A percentile compares a stretch with the other conserved stretches of the same genome.
Conservation (phyloP, 2,113 vertebrate species). For the Climacteris rufus region DNA sequence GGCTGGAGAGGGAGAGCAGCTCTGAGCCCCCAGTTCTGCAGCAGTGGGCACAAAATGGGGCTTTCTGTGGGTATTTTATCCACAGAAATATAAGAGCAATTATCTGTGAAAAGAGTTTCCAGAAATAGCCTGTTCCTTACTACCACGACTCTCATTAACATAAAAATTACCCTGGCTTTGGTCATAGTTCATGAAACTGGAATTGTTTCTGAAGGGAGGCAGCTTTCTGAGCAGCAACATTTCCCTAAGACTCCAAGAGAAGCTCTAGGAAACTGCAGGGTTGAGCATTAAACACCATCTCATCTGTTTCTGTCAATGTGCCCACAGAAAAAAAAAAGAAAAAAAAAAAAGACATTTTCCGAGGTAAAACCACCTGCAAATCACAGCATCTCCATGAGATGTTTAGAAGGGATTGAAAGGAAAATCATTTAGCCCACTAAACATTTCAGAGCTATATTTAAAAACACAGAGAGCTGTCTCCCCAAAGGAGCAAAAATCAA, state of each 20-base stretch:
- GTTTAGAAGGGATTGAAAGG: not conserved
- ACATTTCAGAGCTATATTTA: not conserved
- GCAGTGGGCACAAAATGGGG: not conserved
- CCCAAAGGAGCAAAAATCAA: slow-evolving; percentile 1
- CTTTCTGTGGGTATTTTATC: not conserved
- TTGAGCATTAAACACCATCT: not conserved
- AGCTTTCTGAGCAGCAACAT: not conserved
- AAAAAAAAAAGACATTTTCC: not conserved
- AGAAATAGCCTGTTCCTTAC: not conserved
- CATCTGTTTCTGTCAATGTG: not conserved
- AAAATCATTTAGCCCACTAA: not conserved
- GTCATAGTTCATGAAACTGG: not conserved
- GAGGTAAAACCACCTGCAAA: not conserved
- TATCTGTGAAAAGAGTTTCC: not conserved
- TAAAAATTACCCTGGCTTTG: not conserved
- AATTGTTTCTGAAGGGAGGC: not conserved
- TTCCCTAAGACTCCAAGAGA: not conserved
- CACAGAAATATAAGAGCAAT: not conserved
- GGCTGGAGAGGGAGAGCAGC: not conserved
- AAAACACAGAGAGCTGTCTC: not conserved
- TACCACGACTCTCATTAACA: not conserved
- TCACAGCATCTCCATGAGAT: not conserved
- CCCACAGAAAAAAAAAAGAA: no score
- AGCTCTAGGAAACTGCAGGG: not conserved
- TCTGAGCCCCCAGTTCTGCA: not conserved